phyloP scores from a whole-genome alignment of 1,140 invertebrate species.

The Probaryconus sp. region DNA sequence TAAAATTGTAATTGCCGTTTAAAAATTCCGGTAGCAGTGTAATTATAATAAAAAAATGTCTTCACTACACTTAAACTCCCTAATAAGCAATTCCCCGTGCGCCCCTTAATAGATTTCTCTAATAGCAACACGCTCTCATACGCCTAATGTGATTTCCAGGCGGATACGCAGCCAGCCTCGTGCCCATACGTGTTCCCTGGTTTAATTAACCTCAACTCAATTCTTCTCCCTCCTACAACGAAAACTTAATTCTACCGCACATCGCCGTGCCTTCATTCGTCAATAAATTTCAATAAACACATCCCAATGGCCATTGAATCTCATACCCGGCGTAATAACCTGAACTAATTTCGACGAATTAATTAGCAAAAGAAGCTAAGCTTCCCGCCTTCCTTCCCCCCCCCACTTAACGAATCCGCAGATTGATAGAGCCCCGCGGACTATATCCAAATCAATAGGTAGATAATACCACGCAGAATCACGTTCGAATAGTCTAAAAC shows the following conservation, averaged over 20 bases:
- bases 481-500: slow-evolving; percentile 29
- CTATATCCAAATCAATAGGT: slow-evolving; percentile 43
- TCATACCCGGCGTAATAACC: slow-evolving; percentile 10
- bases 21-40: no score
- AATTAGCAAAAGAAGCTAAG: slow-evolving; percentile 38
- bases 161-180: slow-evolving; percentile 56
- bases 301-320: background rate
- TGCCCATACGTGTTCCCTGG: slow-evolving; percentile 47
- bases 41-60: slow-evolving; percentile 5
- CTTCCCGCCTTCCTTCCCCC: no score
- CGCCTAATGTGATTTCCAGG: slow-evolving; percentile 56
- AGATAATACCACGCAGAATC: slow-evolving; percentile 48
- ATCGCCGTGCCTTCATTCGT: slow-evolving; percentile 16
- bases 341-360: slow-evolving; percentile 10
- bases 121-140: slow-evolving; percentile 57
- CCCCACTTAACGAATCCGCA: slow-evolving; percentile 13
- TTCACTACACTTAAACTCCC: slow-evolving; percentile 29
- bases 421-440: slow-evolving; percentile 34
- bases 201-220: slow-evolving; percentile 60
- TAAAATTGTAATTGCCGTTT: no score
- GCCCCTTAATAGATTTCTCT: slow-evolving; percentile 57
- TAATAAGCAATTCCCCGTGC: slow-evolving; percentile 52
- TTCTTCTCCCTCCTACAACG: slow-evolving; percentile 51
- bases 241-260: slow-evolving; percentile 52
- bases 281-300: slow-evolving; percentile 53